Conservation (phyloP, 2,797 vertebrate genomes). For the Parauchenoglanis ngamensis region DNA sequence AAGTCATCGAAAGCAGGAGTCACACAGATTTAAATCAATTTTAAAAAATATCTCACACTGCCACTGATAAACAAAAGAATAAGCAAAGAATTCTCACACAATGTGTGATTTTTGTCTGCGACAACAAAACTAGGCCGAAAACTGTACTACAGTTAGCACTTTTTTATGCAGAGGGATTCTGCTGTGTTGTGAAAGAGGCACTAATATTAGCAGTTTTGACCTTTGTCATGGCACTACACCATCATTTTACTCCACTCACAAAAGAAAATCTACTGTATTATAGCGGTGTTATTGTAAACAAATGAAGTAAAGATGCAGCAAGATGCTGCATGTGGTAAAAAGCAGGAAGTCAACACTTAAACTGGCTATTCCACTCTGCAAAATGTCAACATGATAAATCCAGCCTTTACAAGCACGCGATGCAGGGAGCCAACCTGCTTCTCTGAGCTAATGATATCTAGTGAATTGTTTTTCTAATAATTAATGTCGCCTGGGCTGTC, state of each 20-base stretch:
- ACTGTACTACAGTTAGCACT: background rate
- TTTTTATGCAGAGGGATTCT: background rate
- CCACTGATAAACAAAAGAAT: no score
- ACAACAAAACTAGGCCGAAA: background rate
- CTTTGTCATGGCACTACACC: background rate
- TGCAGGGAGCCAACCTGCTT: background rate
- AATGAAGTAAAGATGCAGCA: background rate
- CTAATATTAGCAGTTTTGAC: background rate
- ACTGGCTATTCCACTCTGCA: background rate
- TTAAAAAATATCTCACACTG: background rate
- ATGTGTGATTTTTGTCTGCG: background rate
- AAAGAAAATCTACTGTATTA: background rate
- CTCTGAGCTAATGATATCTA: background rate
- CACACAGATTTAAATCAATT: background rate
- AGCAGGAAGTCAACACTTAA: background rate
- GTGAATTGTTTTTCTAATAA: slow-evolving; percentile 8
- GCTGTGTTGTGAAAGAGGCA: background rate
- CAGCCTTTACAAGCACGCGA: background rate
- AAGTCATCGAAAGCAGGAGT: background rate
- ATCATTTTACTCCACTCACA: background rate
- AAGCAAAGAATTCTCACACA: background rate
- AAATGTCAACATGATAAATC: slow-evolving; percentile 28
- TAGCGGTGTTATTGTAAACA: background rate
- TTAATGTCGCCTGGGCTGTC: background rate
- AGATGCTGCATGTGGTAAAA: background rate